Evolutionary conservation across 2,888 invertebrate species (phyloP), one percentile per base, ranked within the genome.

Genomic region (Cephus sareptanus): DNA sequence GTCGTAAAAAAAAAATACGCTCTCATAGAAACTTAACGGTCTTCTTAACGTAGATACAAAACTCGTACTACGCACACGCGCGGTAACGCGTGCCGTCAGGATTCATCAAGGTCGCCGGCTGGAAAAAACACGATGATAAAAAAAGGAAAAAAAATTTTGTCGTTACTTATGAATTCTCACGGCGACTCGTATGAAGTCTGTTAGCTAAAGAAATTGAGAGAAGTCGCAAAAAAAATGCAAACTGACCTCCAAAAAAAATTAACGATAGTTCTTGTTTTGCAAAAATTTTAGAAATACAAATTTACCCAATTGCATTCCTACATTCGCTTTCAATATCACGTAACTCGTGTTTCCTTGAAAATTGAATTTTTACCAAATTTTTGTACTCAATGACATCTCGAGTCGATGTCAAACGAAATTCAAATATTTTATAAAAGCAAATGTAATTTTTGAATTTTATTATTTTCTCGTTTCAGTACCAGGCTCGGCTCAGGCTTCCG

Each of bases 401-500:
- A 2, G 2, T 23, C 23, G 9, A 6, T 9, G 23, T 23, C 40
- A 0, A 40, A 23, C 1, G 23, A 40, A 6, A 40, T 40, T 23
- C 6, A 56, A 56, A 56, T 23, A 23, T 56, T 56, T 23, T 56
- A 23, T 23, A 56, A 56, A 56, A 56, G 9, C 9, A 23, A 23
- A 23, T 40, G 23, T 23, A 23, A 40, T 9, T 9, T 23, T 23
- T 56, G 23, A 23, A 56, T 23, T 23, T 56, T 1, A 23, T 56
- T 56, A 23, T 71, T 71, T 81, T 85, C 83, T 78, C 82, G 83
- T 90, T 92, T 81, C 91, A 94, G 94, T 94, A 94, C 89, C 93
- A 94, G 81, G 94, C 94, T 68, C 91, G 93, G 85, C 91, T 94
- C 77, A 92, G 94, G 87, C 92, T 97, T 89, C 96, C 96, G 82